Percentiles rank a stretch among this genome's conserved stretches.
phyloP scores from a whole-genome alignment of 2,888 invertebrate species.

The Eupithecia inturbata region DNA sequence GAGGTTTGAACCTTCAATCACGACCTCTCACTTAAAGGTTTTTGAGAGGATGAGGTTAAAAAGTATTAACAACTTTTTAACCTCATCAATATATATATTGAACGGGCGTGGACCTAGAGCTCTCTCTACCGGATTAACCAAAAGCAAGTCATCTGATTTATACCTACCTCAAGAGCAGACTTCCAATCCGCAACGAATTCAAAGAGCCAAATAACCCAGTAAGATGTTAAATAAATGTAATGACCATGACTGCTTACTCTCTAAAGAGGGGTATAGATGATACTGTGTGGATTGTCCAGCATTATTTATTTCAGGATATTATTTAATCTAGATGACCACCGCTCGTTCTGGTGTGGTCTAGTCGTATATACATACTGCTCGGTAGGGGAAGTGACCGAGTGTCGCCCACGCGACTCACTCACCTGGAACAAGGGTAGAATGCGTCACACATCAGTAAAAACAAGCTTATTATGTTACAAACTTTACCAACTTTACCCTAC shows the following conservation, averaged over 20 bases:
- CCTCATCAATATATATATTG: background rate
- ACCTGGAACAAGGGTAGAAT: conserved; percentile 70
- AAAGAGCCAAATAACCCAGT: too few relatives aligned
- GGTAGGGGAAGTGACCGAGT: conserved; percentile 57
- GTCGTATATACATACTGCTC: conserved; percentile 25
- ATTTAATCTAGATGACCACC: background rate
- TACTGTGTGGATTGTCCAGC: too few relatives aligned
- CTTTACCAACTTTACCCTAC: background rate
- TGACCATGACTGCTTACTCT: too few relatives aligned
- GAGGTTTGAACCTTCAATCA: background rate
- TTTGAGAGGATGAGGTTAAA: too few relatives aligned
- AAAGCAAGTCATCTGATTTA: too few relatives aligned
- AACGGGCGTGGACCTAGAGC: background rate
- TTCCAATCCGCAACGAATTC: too few relatives aligned
- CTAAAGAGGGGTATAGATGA: too few relatives aligned
- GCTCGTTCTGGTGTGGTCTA: background rate
- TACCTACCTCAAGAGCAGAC: too few relatives aligned
- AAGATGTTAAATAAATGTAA: too few relatives aligned
- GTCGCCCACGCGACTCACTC: conserved; percentile 62
- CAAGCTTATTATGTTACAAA: background rate
- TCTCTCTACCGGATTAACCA: background rate
- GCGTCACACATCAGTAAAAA: conserved; percentile 42
- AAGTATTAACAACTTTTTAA: background rate
- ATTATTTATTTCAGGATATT: too few relatives aligned
- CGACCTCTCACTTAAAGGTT: too few relatives aligned